Evolutionary conservation across 2,888 invertebrate species (phyloP).

Genomic region (Rhorus exstirpatorius): DNA sequence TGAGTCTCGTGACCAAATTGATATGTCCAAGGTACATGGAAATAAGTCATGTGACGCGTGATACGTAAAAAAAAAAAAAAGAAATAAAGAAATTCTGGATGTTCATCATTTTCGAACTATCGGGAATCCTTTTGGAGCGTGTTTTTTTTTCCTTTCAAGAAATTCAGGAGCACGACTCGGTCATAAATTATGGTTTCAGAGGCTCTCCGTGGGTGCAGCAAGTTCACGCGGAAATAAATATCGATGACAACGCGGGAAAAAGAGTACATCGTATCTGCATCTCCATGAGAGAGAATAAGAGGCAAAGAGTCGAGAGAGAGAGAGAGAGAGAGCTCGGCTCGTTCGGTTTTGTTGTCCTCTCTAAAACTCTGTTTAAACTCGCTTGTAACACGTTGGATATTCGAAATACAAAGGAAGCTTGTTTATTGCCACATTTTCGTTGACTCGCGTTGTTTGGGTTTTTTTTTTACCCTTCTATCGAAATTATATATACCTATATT

Average conservation of each 20-base stretch:
- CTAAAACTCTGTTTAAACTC: conserved; percentile 32
- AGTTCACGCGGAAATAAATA: conserved; percentile 63
- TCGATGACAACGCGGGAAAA: conserved; percentile 58
- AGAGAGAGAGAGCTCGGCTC: conserved; percentile 36
- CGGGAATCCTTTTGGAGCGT: too few relatives aligned
- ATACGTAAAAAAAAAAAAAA: conserved; percentile 15
- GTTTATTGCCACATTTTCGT: conserved; percentile 64
- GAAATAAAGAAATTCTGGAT: conserved; percentile 7
- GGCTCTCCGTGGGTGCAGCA: conserved; percentile 36
- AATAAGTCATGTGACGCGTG: conserved; percentile 43
- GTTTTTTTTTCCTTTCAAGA: conserved; percentile 25
- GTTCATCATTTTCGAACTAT: conserved; percentile 28
- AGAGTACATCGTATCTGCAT: conserved; percentile 18
- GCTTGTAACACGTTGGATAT: conserved; percentile 49
- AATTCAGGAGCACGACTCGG: conserved; percentile 31
- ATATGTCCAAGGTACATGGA: conserved; percentile 47
- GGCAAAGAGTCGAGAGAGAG: neutral
- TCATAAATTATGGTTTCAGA: conserved; percentile 52
- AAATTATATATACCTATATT: conserved; percentile 43
- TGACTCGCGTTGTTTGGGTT: conserved; percentile 46
- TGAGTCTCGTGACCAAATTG: conserved; percentile 38
- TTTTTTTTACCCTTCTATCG: conserved; percentile 57
- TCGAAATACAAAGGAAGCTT: conserved; percentile 56
- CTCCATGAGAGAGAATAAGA: too few relatives aligned
- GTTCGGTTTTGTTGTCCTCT: conserved; percentile 2